A percentile compares a stretch with the other conserved stretches of the same genome.
Evolutionary conservation across 1,140 invertebrate genomes (phyloP).

Genomic region (Trichonephila inaurata): DNA sequence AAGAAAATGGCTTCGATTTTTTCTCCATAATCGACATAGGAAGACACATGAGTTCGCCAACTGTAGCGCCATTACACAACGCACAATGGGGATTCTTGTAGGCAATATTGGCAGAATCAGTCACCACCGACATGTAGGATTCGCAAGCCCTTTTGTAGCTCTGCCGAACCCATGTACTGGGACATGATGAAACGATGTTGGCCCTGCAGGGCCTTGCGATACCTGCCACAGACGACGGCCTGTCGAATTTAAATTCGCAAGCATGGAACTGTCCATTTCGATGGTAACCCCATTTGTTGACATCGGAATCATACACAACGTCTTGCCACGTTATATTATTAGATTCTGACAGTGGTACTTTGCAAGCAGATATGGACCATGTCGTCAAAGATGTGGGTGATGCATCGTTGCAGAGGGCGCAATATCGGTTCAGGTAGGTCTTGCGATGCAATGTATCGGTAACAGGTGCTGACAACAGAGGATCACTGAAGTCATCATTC

Average conservation of each 20-base stretch:
- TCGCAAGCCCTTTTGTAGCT: neutral
- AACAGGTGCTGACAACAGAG: constrained; percentile 81
- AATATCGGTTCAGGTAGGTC: constrained; percentile 84
- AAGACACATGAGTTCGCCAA: neutral
- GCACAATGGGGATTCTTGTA: constrained; percentile 75
- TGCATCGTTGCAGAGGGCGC: constrained; percentile 82
- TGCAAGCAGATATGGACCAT: neutral
- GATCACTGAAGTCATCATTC: constrained; percentile 77
- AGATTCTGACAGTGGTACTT: neutral
- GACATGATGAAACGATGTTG: constrained; percentile 28
- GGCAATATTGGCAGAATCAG: neutral
- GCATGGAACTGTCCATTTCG: neutral
- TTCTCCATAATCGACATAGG: neutral
- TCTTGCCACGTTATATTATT: neutral
- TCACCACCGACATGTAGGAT: constrained; percentile 27
- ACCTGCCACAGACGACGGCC: neutral
- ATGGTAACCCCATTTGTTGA: neutral
- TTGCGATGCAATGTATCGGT: constrained; percentile 80
- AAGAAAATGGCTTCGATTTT: constrained; percentile 25
- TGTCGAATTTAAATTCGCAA: constrained; percentile 21
- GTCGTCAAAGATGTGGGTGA: neutral
- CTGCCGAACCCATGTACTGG: neutral
- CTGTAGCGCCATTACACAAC: constrained; percentile 43
- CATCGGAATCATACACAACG: neutral
- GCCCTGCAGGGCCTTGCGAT: constrained; percentile 12